phyloP scores from a whole-genome alignment of 2,797 vertebrate species.

The Xerus rutilus region DNA sequence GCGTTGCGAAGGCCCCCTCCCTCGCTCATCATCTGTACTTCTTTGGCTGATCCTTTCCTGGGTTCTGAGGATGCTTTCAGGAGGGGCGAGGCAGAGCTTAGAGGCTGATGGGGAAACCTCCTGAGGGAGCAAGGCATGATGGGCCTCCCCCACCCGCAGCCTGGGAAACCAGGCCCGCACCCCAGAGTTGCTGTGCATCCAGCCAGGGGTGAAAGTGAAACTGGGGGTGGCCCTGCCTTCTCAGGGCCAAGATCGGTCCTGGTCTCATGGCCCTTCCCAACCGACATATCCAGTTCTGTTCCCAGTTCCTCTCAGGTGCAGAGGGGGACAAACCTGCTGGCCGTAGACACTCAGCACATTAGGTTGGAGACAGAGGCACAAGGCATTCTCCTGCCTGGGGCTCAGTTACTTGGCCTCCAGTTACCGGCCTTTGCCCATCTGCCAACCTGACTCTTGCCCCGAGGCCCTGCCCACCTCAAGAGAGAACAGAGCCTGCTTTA shows the following conservation, averaged over 20 bases:
- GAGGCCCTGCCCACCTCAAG: conserved; percentile 70
- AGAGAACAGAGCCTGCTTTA: conserved; percentile 82
- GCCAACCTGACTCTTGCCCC: conserved; percentile 31
- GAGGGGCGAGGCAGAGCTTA: background rate
- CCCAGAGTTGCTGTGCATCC: background rate
- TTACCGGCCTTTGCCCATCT: background rate
- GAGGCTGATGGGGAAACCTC: background rate
- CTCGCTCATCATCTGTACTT: background rate
- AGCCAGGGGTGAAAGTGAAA: background rate
- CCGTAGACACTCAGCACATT: background rate
- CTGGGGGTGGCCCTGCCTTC: background rate
- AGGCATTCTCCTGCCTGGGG: background rate
- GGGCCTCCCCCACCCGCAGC: background rate
- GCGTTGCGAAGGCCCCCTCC: background rate
- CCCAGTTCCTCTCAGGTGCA: background rate
- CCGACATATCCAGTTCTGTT: background rate
- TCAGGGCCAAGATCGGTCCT: background rate
- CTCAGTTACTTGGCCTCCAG: background rate
- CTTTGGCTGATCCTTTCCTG: background rate
- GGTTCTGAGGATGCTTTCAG: background rate
- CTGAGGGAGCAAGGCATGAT: background rate
- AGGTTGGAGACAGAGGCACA: background rate
- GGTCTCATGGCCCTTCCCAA: background rate
- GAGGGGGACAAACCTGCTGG: background rate
- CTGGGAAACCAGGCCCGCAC: background rate